Evolutionary conservation across 2,113 vertebrate genomes (phyloP).

Genomic region (Nycticryphes semicollaris): DNA sequence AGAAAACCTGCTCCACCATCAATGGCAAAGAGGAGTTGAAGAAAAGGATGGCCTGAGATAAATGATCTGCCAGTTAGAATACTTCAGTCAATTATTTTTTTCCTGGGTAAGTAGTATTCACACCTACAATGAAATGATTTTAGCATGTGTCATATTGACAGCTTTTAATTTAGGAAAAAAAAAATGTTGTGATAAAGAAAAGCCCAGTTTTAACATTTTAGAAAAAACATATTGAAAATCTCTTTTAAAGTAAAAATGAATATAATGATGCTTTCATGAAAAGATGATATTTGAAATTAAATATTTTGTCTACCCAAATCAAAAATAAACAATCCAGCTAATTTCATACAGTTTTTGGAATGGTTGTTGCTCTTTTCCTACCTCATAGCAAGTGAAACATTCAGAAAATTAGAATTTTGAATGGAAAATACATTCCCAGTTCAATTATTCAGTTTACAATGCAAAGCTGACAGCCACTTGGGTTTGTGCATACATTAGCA

Average conservation of each 20-base stretch:
- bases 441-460: slow-evolving; percentile 21
- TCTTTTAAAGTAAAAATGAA: background rate
- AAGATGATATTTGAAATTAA: background rate
- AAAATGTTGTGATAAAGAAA: background rate
- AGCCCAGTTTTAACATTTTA: background rate
- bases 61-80: background rate
- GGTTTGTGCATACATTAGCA: slow-evolving; percentile 13
- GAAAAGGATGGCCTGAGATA: background rate
- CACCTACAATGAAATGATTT: background rate
- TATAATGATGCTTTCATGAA: background rate
- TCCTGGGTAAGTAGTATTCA: background rate
- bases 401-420: background rate
- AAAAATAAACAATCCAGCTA: background rate
- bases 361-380: background rate
- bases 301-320: background rate
- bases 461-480: slow-evolving; percentile 19
- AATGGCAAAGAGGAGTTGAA: background rate
- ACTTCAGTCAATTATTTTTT: background rate
- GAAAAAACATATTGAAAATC: background rate
- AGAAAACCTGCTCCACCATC: background rate
- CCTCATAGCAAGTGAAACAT: background rate
- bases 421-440: background rate
- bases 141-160: background rate
- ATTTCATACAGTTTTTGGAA: background rate
- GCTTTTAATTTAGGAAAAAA: background rate